phyloP scores from a whole-genome alignment of 2,888 invertebrate genomes.

The Brachynemurus nebulosus region DNA sequence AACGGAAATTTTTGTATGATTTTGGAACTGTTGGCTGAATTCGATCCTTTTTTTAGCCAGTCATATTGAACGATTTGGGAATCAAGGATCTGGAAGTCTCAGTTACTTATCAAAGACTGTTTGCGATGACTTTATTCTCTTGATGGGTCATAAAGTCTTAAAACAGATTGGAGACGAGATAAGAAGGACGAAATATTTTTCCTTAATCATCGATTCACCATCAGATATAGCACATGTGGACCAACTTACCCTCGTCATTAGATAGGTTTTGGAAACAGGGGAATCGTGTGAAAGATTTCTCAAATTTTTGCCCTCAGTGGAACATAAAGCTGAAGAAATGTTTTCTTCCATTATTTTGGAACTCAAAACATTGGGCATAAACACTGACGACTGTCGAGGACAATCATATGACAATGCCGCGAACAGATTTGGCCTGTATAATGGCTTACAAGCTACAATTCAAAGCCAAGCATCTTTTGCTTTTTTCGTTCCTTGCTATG shows the following conservation, averaged over 20 bases:
- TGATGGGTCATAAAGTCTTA: conserved; percentile 20
- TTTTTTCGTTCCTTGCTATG: conserved; percentile 1
- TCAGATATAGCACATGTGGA: neutral
- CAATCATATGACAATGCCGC: conserved; percentile 22
- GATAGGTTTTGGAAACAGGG: neutral
- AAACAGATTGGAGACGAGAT: neutral
- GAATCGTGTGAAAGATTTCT: too few relatives aligned
- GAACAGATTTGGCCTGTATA: conserved; percentile 20
- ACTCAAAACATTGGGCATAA: conserved; percentile 10
- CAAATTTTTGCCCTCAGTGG: conserved; percentile 15
- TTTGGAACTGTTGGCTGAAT: conserved; percentile 23
- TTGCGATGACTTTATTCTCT: conserved; percentile 23
- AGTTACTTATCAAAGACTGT: conserved; percentile 21
- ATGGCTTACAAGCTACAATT: conserved; percentile 18
- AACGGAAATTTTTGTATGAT: conserved; percentile 23
- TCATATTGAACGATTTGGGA: conserved; percentile 20
- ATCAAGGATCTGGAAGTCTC: conserved; percentile 21
- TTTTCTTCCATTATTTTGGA: conserved; percentile 12
- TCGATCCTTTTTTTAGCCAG: conserved; percentile 21
- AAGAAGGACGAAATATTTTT: conserved; percentile 4
- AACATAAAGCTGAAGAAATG: conserved; percentile 17
- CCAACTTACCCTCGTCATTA: neutral
- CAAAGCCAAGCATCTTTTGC: conserved; percentile 8
- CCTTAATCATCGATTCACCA: neutral
- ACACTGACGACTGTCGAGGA: conserved; percentile 19